A percentile compares a stretch with the other conserved stretches of the same genome.
These are phyloP conservation scores for Periophthalmus modestus DNA, from an alignment of 2,113 vertebrate genomes.

Conservation along the genomic window DNA sequence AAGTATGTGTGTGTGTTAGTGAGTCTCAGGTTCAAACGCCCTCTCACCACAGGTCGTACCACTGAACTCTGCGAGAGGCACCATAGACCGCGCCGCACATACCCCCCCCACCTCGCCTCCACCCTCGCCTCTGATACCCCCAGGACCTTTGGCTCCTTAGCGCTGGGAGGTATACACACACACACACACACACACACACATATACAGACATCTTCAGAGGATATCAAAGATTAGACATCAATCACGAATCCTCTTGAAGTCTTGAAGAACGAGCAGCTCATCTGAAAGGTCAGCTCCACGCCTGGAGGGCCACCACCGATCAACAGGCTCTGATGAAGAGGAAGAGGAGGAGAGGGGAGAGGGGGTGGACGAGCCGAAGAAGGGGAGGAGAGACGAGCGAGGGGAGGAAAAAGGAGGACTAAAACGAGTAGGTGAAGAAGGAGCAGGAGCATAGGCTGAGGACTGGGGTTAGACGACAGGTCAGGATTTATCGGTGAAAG, in stretches of 20 bases:
- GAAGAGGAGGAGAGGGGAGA: background rate
- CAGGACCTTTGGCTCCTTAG: constrained; percentile 74
- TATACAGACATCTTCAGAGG: constrained; percentile 63
- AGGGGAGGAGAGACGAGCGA: no score
- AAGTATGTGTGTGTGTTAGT: constrained; percentile 29
- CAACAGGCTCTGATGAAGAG: constrained; percentile 51
- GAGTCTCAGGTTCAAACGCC: constrained; percentile 67
- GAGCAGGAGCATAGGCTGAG: no score
- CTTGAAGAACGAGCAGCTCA: constrained; percentile 66
- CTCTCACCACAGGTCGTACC: constrained; percentile 63
- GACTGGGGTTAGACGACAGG: no score
- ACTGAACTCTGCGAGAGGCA: constrained; percentile 75
- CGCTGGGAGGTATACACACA: constrained; percentile 65
- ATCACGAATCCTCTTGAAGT: constrained; percentile 70
- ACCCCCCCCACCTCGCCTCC: constrained; percentile 38
- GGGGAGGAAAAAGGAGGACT: no score
- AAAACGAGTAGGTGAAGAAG: no score
- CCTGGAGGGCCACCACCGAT: constrained; percentile 54
- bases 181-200: constrained; percentile 37
- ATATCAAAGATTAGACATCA: constrained; percentile 75
- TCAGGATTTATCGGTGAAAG: no score
- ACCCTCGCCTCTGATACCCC: constrained; percentile 70
- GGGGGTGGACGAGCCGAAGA: no score
- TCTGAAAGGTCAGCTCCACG: constrained; percentile 63
- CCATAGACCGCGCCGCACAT: constrained; percentile 48